Base-by-base conservation (phyloP, 2,113 vertebrate genomes). In the Passer montanus region DNA sequence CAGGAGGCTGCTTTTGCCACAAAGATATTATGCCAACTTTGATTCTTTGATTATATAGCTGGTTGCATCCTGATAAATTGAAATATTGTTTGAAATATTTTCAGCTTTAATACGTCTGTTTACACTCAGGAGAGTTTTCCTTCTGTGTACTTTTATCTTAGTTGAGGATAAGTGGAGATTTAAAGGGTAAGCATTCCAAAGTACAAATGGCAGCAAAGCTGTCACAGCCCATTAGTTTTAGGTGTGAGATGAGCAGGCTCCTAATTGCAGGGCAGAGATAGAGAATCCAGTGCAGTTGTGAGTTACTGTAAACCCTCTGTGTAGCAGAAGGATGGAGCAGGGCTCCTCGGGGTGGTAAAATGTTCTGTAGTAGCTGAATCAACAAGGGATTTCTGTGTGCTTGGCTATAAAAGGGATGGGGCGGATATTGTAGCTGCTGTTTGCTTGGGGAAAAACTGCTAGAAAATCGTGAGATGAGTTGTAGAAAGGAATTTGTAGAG, bases 1-100 rank as follows among this genome's bases (percentile, higher is more conserved):
- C 64, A n/a, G 74, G 30, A 63, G 26, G 3, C 28, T 72, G 23
- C 39, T 76, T 72, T 46, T 75, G 26, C 30, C 33, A 13, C 35
- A 11, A 17, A 31, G 14, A 5, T 9, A 2, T 6, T 24, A 2
- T 3, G 19, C 28, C 10, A 20, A 0, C 52, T 81, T 59, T 4
- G 39, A 46, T 14, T 47, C 44, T 59, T 47, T 56, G 62, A 7
- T 81, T 33, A 2, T 1, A 27, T 4, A 33, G 13, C 35, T 69
- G 58, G 26, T 39, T 72, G 0, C 11, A 3, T 17, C 22, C 31
- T 72, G 37, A 13, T 35, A 17, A 3, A 8, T 6, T 50, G 52
- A 76, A 31, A 22, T 27, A 44, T 4, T 27, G 47, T 1, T 35
- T 58, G 35, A 13, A 79, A 31, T 15, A 5, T 19, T 55, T 84